Evolutionary conservation across 2,113 vertebrate genomes (phyloP).

Genomic region (Perognathus longimembris): DNA sequence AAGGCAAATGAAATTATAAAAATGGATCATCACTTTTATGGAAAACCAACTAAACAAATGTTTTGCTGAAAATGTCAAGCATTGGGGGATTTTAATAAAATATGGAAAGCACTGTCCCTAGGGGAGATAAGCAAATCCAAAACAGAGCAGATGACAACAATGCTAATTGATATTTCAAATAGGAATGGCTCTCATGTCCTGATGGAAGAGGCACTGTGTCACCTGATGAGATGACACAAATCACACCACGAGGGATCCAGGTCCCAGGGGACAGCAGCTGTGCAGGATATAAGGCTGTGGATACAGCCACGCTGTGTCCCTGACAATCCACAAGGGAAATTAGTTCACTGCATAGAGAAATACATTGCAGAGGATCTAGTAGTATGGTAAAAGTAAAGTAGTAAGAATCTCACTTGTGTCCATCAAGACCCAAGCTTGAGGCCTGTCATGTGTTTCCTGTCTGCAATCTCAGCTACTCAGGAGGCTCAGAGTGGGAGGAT

Average conservation of each 20-base stretch:
- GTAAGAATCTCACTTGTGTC: neutral
- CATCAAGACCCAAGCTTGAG: neutral
- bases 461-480: neutral
- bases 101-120: constrained; percentile 45
- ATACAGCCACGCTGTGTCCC: neutral
- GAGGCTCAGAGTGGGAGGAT: neutral
- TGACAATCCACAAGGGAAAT: neutral
- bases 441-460: no score
- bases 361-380: neutral
- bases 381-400: neutral
- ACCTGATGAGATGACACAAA: neutral
- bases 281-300: neutral
- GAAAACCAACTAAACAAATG: constrained; percentile 62
- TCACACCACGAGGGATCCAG: neutral
- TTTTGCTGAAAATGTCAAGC: constrained; percentile 73
- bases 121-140: constrained; percentile 42
- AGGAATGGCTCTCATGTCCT: neutral
- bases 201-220: neutral
- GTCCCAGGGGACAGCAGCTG: neutral
- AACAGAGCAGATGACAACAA: neutral
- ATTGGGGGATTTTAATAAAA: constrained; percentile 52
- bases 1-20: constrained; percentile 67
- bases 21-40: constrained; percentile 61
- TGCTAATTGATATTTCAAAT: constrained; percentile 16
- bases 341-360: neutral